Evolutionary conservation across 2,888 invertebrate genomes (phyloP), one percentile per base, ranked within the genome.

Genomic region (Sarcophaga variegata): DNA sequence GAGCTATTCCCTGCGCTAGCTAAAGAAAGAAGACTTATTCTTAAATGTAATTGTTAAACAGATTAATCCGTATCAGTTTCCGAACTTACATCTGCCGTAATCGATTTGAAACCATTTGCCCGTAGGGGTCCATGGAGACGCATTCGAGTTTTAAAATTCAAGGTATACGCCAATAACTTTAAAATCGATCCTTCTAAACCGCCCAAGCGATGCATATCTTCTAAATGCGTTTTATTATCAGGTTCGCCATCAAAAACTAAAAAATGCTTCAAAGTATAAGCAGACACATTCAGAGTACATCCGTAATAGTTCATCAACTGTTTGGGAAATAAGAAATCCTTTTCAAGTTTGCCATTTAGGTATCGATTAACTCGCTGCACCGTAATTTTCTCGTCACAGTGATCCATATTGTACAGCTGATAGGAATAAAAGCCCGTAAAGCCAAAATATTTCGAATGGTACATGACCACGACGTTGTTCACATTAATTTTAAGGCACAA

Each of bases 111-210:
- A 54, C 0, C 3, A 54, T 54, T 17, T 12, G 1, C 17, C 12
- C 54, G 4, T 4, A 54, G 17, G 1, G 0, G 4, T 54, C 54
- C 54, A 54, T 54, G 14, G 2, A 54, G 17, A 54, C 54, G 54
- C 3, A 54, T 0, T 1, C 17, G 54, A 54, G 5, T 14, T 54
- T 54, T 54, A 54, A 54, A 54, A 54, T 54, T 54, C 17, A 54
- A 14, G 12, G 54, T 5, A 14, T 70, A 74, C 4, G 92, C 89
- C 69, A 92, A 69, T 8, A 87, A 4, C 45, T 89, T 90, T 3
- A 93, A 80, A 10, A 92, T 74, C 37, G 90, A 89, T 0, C 91
- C 92, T 59, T 93, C 93, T 47, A 92, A 89, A 1, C 93, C 93
- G 0, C 71, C 76, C 0, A 92, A 87, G 0, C 90, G 90, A 27